Percentiles rank a stretch among this genome's conserved stretches.
phyloP scores from a whole-genome alignment of 2,888 invertebrate species.

The Volucella inanis region DNA sequence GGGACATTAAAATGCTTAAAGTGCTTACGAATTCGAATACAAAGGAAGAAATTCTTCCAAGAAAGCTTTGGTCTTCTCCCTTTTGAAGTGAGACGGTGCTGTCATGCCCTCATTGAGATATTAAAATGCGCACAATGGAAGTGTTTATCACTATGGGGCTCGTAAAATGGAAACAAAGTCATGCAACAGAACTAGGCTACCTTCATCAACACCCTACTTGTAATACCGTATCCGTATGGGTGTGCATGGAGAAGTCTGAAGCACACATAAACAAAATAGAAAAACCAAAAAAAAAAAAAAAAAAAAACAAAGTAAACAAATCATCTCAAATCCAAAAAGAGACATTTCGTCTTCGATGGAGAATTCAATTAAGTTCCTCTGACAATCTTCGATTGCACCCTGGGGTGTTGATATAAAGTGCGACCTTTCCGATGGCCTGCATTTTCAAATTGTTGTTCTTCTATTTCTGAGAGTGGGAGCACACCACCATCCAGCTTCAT shows the following conservation, averaged over 20 bases:
- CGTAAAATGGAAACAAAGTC: constrained; percentile 48
- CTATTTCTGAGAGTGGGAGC: constrained; percentile 9
- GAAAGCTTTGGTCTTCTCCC: constrained; percentile 34
- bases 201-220: constrained; percentile 47
- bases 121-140: constrained; percentile 52
- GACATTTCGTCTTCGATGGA: constrained; percentile 58
- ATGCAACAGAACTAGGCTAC: constrained; percentile 34
- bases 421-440: constrained; percentile 70
- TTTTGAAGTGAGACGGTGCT: too few relatives aligned
- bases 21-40: constrained; percentile 8
- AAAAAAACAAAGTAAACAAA: constrained; percentile 21
- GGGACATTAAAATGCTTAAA: constrained; percentile 44
- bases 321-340: constrained; percentile 60
- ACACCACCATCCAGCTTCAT: too few relatives aligned
- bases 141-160: constrained; percentile 59
- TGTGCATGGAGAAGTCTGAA: constrained; percentile 15
- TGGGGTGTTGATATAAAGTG: constrained; percentile 69
- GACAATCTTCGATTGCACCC: constrained; percentile 73
- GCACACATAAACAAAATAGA: constrained; percentile 4
- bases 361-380: constrained; percentile 70
- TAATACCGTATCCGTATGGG: constrained; percentile 1
- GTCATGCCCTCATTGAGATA: background rate
- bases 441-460: constrained; percentile 37
- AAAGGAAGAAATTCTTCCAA: constrained; percentile 19
- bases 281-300: background rate